Evolutionary conservation across 2,113 vertebrate genomes (phyloP), one percentile per base, ranked within the genome.

Genomic region (Rhadina sibilatrix): DNA sequence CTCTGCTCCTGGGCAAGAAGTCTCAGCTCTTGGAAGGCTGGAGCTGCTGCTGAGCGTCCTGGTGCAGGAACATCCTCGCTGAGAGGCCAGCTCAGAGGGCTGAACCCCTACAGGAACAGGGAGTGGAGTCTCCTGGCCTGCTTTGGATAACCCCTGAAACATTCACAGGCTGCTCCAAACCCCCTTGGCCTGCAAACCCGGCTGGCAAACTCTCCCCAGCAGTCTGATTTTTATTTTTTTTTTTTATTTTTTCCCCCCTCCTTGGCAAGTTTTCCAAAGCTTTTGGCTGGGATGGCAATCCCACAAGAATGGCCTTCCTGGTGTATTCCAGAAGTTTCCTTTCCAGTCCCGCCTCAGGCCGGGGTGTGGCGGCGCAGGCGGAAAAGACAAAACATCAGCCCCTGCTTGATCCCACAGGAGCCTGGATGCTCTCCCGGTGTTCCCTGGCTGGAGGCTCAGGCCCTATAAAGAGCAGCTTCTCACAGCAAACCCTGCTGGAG

Each of bases 241-340:
- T 53, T 53, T n/a, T n/a, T n/a, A n/a, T n/a, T n/a, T n/a, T n/a
- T n/a, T n/a, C n/a, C n/a, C 37, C 37, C 17, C 23, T 9, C 37
- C 77, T 74, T 96, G 89, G 88, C 52, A 92, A 28, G 24, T 66
- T 66, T 88, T 96, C 85, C 88, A 87, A 3, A 23, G 80, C 49
- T 68, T 93, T 95, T 97, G 96, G 93, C 96, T 79, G 72, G 69
- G 53, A 16, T 57, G 46, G 53, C 78, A 82, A 92, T 92, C 79
- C 93, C 96, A 97, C 94, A 96, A 94, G 86, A 96, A 97, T 96
- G 93, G 88, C 76, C 80, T 87, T 96, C 83, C 93, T 92, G 4
- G 0, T 5, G 9, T 64, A 71, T 89, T 95, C 96, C 94, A 97
- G 90, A 86, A 90, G 47, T 76, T 95, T 97, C 4, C 0, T 37